These are phyloP conservation scores for Aspidiotus rigidus DNA, from an alignment of 2,888 invertebrate species.

Conservation along the genomic window DNA sequence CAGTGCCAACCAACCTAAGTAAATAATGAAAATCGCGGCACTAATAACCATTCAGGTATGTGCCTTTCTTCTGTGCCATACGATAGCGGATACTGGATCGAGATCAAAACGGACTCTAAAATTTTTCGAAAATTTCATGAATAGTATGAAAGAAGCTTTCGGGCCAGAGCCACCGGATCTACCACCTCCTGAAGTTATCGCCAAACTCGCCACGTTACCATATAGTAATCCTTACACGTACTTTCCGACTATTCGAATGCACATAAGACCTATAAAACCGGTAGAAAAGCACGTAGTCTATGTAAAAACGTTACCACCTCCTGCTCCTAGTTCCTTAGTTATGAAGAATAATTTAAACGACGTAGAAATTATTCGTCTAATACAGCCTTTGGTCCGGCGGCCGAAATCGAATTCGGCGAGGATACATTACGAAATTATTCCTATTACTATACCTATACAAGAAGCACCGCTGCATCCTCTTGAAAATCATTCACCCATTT, in stretches of 20 bases:
- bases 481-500: conserved; percentile 16
- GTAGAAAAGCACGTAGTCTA: conserved; percentile 14
- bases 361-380: not conserved
- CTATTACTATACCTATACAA: not conserved
- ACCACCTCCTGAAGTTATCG: not conserved
- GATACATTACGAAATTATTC: conserved; percentile 10
- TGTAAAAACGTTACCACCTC: conserved; percentile 2
- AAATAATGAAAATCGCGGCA: conserved; percentile 27
- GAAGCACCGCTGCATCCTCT: conserved; percentile 18
- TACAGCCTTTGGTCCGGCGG: not conserved
- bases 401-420: conserved; percentile 4
- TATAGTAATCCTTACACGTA: not conserved
- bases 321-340: not conserved
- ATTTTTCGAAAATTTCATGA: not conserved
- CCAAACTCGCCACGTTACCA: not conserved
- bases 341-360: too few species aligned
- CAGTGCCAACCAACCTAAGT: too few species aligned
- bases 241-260: conserved; percentile 5
- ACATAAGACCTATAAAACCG: not conserved
- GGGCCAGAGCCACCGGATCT: not conserved
- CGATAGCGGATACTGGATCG: conserved; percentile 23
- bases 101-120: conserved; percentile 3
- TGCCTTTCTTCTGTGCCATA: conserved; percentile 28
- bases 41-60: conserved; percentile 14
- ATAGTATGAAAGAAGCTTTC: not conserved